Evolutionary conservation across 2,113 vertebrate species (phyloP).

Genomic region (Archilochus colubris): DNA sequence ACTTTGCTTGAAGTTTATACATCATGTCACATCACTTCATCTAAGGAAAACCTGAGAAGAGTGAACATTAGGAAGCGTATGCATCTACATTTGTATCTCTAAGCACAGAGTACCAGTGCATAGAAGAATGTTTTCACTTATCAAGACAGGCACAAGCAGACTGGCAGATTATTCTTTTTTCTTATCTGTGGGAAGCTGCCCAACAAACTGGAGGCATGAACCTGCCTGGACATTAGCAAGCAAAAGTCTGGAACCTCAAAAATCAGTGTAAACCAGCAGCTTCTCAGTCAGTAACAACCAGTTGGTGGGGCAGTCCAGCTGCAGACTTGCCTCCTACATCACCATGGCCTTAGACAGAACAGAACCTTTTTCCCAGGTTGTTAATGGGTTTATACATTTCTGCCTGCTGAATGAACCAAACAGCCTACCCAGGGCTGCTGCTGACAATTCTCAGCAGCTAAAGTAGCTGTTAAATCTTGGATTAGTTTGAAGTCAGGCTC

Average conservation of each 20-base stretch:
- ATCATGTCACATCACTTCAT: neutral
- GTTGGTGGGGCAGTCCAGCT: neutral
- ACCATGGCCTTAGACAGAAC: neutral
- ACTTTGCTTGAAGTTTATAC: neutral
- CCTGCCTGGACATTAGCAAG: neutral
- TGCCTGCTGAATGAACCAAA: neutral
- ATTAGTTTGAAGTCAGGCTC: slow-evolving; percentile 25
- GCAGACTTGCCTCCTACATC: neutral
- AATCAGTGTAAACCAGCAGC: neutral
- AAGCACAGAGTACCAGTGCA: rapidly evolving
- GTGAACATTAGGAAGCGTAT: neutral
- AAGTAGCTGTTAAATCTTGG: neutral
- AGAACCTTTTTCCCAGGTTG: neutral
- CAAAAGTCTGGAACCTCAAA: neutral
- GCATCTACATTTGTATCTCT: neutral
- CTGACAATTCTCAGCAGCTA: neutral
- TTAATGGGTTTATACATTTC: neutral
- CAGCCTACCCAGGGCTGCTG: neutral
- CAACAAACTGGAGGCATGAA: neutral
- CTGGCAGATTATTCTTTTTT: too few relatives aligned
- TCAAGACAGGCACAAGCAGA: neutral
- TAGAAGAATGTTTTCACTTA: neutral
- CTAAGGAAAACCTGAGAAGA: neutral
- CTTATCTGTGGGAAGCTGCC: neutral
- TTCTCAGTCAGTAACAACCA: neutral